These are phyloP conservation scores for Leuciscus waleckii DNA, from an alignment of 2,797 vertebrate species.

Conservation along the genomic window DNA sequence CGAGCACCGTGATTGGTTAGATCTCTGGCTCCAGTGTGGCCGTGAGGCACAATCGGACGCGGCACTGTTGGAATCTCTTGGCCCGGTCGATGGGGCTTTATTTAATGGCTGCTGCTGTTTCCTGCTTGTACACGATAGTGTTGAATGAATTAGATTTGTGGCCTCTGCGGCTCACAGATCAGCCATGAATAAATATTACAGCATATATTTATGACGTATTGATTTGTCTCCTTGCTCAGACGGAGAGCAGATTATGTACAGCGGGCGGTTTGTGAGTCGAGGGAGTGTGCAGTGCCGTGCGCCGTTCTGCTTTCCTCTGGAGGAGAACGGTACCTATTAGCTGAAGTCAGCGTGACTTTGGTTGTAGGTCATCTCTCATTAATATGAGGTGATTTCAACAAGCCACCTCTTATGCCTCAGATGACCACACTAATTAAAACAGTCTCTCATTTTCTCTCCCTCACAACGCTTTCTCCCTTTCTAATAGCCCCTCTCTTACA, in stretches of 20 bases:
- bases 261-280: background rate
- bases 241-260: background rate
- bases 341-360: constrained; percentile 50
- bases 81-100: constrained; percentile 39
- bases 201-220: constrained; percentile 49
- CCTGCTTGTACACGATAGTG: constrained; percentile 35
- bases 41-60: constrained; percentile 10
- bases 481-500: constrained; percentile 3
- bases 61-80: constrained; percentile 37
- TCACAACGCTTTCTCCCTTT: background rate
- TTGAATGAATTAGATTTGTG: constrained; percentile 53
- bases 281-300: background rate
- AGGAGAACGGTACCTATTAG: constrained; percentile 6
- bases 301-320: background rate
- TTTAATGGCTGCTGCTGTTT: constrained; percentile 53
- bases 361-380: constrained; percentile 44
- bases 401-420: constrained; percentile 41
- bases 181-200: constrained; percentile 51
- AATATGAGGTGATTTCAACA: constrained; percentile 40
- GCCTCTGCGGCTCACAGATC: constrained; percentile 47
- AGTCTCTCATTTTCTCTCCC: background rate
- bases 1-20: constrained; percentile 35
- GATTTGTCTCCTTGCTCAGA: constrained; percentile 33
- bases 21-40: background rate
- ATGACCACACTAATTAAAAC: constrained; percentile 38